phyloP scores from a whole-genome alignment of 2,797 vertebrate species.

The Spatula versicolor region DNA sequence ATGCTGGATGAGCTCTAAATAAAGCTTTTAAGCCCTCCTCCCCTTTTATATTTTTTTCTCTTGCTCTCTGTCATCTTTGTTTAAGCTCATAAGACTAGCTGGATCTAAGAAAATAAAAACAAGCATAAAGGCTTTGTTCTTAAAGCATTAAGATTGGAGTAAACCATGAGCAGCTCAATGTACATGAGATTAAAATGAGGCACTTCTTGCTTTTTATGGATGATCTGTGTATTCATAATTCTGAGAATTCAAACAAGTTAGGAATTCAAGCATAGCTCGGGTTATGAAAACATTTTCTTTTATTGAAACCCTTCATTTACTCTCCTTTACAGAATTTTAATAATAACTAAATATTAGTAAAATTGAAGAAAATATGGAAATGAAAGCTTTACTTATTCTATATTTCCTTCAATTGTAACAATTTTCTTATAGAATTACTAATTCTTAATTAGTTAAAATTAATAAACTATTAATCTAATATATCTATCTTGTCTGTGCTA shows the following conservation, averaged over 20 bases:
- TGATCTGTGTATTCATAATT: background rate
- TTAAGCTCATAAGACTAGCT: background rate
- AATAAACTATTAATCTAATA: background rate
- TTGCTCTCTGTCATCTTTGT: background rate
- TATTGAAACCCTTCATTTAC: background rate
- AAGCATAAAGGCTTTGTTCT: background rate
- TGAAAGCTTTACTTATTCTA: background rate
- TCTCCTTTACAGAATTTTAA: background rate
- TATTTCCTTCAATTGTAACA: background rate
- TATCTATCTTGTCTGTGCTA: background rate
- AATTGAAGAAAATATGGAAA: background rate
- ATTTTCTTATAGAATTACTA: background rate
- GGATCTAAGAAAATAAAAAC: background rate
- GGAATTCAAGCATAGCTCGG: background rate
- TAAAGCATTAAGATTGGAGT: background rate
- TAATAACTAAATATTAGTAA: background rate
- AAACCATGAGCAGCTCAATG: background rate
- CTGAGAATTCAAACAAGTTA: background rate
- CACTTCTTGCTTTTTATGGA: background rate
- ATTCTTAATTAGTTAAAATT: background rate
- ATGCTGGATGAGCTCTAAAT: background rate
- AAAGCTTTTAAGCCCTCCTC: background rate
- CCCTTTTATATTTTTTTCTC: background rate
- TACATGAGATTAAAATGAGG: background rate
- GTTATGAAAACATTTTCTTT: background rate